phyloP scores from a whole-genome alignment of 2,797 vertebrate species.

The Pogoniulus pusillus region DNA sequence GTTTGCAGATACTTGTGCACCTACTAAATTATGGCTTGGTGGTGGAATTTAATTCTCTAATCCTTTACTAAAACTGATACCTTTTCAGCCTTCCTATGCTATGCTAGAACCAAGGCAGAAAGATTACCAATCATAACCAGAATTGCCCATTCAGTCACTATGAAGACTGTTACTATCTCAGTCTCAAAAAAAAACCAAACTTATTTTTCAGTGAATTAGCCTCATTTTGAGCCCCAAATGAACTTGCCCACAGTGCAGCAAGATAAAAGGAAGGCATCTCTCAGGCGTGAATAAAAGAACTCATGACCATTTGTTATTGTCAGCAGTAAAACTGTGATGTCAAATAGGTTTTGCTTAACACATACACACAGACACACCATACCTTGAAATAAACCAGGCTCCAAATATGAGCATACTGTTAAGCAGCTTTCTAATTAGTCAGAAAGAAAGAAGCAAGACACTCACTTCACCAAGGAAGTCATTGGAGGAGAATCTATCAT shows the following conservation, averaged over 20 bases:
- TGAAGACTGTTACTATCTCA: not conserved
- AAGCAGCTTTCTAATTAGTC: not conserved
- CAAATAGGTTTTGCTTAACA: not conserved
- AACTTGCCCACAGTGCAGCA: not conserved
- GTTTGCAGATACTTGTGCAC: not conserved
- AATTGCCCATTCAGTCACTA: not conserved
- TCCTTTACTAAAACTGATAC: not conserved
- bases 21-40: not conserved
- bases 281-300: not conserved
- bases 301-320: not conserved
- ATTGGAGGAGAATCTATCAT: constrained; percentile 97
- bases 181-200: not conserved
- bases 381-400: not conserved
- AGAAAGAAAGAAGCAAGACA: constrained; percentile 28
- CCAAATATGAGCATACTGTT: not conserved
- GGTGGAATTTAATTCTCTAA: not conserved
- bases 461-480: constrained; percentile 99
- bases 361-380: not conserved
- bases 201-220: not conserved
- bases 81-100: not conserved
- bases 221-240: not conserved
- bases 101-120: not conserved
- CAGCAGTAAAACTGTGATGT: not conserved
- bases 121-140: not conserved
- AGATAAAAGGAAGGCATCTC: not conserved